phyloP scores from a whole-genome alignment of 1,140 invertebrate genomes.

The Nebria ingens region DNA sequence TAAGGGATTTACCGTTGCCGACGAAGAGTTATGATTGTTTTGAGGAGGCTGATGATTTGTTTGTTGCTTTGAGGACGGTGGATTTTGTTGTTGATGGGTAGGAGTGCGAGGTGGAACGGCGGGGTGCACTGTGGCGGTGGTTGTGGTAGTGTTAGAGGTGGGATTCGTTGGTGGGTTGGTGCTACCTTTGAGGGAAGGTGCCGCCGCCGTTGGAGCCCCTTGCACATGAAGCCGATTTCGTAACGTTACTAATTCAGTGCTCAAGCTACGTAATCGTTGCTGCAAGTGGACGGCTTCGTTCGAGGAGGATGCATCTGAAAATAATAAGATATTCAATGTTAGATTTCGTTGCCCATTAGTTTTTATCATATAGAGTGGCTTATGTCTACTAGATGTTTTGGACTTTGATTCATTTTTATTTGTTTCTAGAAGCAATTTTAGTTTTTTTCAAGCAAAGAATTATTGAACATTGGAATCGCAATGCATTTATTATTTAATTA shows the following conservation, averaged over 20 bases:
- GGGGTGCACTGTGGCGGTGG: slow-evolving; percentile 31
- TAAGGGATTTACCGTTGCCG: not conserved
- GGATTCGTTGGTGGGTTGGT: slow-evolving; percentile 21
- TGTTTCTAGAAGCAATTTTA: too few relatives aligned
- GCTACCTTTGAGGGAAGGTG: slow-evolving; percentile 23
- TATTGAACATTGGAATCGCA: too few relatives aligned
- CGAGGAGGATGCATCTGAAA: slow-evolving; percentile 81
- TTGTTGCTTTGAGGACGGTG: not conserved
- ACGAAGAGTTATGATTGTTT: not conserved
- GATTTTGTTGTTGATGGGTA: not conserved
- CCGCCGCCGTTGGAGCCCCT: slow-evolving; percentile 35
- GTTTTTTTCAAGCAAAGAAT: too few relatives aligned
- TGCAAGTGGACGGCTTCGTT: slow-evolving; percentile 87
- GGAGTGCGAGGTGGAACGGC: slow-evolving; percentile 23
- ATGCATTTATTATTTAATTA: too few relatives aligned
- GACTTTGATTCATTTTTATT: too few relatives aligned
- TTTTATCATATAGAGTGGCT: too few relatives aligned
- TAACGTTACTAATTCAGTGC: slow-evolving; percentile 80
- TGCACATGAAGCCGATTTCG: slow-evolving; percentile 73
- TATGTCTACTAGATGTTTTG: too few relatives aligned
- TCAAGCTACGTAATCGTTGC: slow-evolving; percentile 76
- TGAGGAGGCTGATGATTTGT: not conserved
- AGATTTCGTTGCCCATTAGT: too few relatives aligned
- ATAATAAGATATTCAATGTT: slow-evolving; percentile 18
- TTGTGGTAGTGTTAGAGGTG: slow-evolving; percentile 29